phyloP scores from a whole-genome alignment of 2,888 invertebrate genomes.

The Neelides folsomi region DNA sequence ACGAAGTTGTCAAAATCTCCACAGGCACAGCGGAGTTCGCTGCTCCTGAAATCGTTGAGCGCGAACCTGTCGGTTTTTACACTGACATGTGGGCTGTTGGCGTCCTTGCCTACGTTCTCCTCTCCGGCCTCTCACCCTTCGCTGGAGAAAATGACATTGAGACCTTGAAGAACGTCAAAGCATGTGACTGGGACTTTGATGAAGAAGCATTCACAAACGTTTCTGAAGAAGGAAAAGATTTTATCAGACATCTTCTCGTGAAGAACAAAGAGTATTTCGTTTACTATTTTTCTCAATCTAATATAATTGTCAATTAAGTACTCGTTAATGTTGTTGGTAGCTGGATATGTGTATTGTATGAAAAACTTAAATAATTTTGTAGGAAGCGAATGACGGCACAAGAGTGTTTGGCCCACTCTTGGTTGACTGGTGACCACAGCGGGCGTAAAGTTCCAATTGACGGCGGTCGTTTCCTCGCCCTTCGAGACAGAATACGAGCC shows the following conservation, averaged over 20 bases:
- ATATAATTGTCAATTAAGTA: not conserved
- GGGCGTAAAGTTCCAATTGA: constrained; percentile 62
- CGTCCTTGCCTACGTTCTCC: constrained; percentile 89
- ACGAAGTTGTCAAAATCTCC: constrained; percentile 96
- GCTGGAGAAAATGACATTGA: constrained; percentile 98
- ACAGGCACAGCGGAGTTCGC: constrained; percentile 99
- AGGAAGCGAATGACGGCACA: constrained; percentile 96
- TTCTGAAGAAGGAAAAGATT: constrained; percentile 95
- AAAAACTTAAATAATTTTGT: constrained; percentile 6
- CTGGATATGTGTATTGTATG: too few species aligned
- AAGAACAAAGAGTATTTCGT: constrained; percentile 76
- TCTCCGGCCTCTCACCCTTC: constrained; percentile 96
- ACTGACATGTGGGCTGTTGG: constrained; percentile 99
- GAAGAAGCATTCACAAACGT: constrained; percentile 85
- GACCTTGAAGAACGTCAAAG: constrained; percentile 93
- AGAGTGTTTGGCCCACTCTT: constrained; percentile 87
- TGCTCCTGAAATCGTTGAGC: constrained; percentile 96
- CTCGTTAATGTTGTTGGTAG: constrained; percentile 2
- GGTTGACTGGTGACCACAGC: constrained; percentile 80
- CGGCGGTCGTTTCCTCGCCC: constrained; percentile 66
- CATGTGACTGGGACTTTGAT: constrained; percentile 99
- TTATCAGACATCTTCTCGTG: constrained; percentile 80
- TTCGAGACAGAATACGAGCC: constrained; percentile 73
- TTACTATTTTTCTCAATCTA: not conserved
- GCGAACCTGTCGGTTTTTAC: constrained; percentile 98